Percentiles rank a stretch among this genome's conserved stretches.
phyloP scores from a whole-genome alignment of 2,113 vertebrate genomes.

The Emydura subglobosa region DNA sequence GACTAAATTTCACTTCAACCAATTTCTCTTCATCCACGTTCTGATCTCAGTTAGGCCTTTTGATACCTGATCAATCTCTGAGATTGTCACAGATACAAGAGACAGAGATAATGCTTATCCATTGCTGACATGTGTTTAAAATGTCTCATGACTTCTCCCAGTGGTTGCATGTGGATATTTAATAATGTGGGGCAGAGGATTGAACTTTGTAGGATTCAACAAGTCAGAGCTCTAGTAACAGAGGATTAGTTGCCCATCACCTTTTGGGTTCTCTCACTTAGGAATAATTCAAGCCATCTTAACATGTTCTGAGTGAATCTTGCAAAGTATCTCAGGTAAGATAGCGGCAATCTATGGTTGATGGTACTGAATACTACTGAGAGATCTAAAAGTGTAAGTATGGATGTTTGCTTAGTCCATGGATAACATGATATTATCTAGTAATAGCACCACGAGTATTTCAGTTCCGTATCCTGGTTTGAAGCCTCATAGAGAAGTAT shows the following conservation, averaged over 20 bases:
- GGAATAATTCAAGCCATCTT: neutral
- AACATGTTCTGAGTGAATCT: neutral
- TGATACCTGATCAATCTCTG: neutral
- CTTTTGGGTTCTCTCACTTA: neutral
- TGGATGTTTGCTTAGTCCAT: neutral
- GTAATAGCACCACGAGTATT: neutral
- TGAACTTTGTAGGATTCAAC: neutral
- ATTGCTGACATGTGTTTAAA: neutral
- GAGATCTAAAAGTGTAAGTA: too few species aligned
- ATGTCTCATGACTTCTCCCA: neutral
- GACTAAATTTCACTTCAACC: neutral
- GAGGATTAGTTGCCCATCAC: too few species aligned
- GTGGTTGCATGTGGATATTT: neutral
- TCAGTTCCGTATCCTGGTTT: too few species aligned
- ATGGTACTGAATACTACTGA: neutral
- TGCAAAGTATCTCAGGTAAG: neutral
- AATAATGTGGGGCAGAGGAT: accelerated
- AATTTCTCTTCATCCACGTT: neutral
- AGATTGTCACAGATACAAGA: neutral
- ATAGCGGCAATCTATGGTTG: neutral
- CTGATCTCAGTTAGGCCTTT: neutral
- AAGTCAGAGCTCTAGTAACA: neutral
- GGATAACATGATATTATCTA: neutral
- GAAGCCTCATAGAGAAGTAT: neutral
- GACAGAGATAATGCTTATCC: neutral